Percentiles rank a stretch among this genome's conserved stretches.
phyloP scores from a whole-genome alignment of 2,113 vertebrate genomes.

The Oceanites oceanicus region DNA sequence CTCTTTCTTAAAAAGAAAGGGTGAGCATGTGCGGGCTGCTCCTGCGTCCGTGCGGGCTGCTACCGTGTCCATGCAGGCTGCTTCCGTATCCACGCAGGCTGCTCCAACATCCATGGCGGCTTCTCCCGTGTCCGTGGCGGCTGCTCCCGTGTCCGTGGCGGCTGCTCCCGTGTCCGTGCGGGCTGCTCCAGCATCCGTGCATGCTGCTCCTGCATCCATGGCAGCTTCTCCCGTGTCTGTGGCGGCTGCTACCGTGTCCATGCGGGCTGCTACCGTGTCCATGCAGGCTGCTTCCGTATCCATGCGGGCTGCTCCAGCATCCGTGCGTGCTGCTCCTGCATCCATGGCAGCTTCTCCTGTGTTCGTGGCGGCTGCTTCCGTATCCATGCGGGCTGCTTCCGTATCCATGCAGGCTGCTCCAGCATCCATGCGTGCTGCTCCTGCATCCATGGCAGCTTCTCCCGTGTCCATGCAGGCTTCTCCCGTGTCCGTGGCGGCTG shows the following conservation, averaged over 20 bases:
- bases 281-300: too few species aligned
- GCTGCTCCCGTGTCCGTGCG: background rate
- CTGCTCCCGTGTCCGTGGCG: background rate
- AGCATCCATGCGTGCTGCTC: rapidly evolving
- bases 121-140: rapidly evolving
- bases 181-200: background rate
- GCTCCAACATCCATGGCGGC: rapidly evolving
- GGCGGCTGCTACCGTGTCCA: background rate
- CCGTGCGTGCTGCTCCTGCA: rapidly evolving
- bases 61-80: rapidly evolving
- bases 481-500: too few species aligned
- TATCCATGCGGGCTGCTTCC: rapidly evolving
- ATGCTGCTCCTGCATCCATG: background rate
- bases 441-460: rapidly evolving
- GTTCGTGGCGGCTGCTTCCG: too few species aligned
- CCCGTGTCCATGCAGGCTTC: too few species aligned
- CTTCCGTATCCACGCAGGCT: rapidly evolving
- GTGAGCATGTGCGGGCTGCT: rapidly evolving
- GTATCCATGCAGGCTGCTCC: rapidly evolving
- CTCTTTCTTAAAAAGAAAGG: background rate
- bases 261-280: background rate
- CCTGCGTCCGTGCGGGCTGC: rapidly evolving
- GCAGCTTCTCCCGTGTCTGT: background rate
- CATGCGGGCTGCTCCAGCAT: background rate
- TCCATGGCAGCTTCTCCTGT: background rate